A percentile compares a stretch with the other conserved stretches of the same genome.
Conservation (phyloP, 2,113 vertebrate species). For the Sitta europaea region DNA sequence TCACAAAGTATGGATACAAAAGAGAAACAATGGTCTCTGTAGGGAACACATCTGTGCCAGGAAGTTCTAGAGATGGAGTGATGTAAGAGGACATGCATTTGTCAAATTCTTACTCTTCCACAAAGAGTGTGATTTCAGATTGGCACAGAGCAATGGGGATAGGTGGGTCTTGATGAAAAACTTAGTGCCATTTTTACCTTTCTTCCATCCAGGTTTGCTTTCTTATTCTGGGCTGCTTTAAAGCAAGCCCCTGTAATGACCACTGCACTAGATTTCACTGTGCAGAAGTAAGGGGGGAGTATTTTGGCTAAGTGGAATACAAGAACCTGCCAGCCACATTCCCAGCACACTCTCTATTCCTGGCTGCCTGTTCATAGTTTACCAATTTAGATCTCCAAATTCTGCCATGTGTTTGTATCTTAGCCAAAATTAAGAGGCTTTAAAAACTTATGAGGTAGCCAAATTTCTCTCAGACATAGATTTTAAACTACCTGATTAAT, state of each 20-base stretch:
- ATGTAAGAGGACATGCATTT: not conserved
- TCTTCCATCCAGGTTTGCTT: not conserved
- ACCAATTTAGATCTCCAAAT: not conserved
- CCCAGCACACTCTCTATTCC: not conserved
- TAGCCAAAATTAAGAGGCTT: not conserved
- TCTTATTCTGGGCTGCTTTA: not conserved
- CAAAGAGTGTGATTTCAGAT: not conserved
- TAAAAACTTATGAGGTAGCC: not conserved
- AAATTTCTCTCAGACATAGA: not conserved
- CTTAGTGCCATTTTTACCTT: not conserved
- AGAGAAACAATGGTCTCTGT: not conserved
- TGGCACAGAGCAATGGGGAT: not conserved
- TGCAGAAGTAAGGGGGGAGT: fast-evolving
- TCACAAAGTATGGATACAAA: not conserved
- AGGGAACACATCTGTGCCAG: not conserved
- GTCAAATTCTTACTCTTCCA: not conserved
- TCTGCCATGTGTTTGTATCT: not conserved
- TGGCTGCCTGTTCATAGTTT: not conserved
- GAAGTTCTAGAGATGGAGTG: not conserved
- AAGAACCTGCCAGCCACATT: not conserved
- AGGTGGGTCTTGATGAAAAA: not conserved
- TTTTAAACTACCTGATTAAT: not conserved
- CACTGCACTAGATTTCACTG: not conserved
- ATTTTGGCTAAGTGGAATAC: not conserved
- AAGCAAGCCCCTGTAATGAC: not conserved